Evolutionary conservation across 2,888 invertebrate genomes (phyloP), one percentile per base, ranked within the genome.

Genomic region (Biston stratarius): DNA sequence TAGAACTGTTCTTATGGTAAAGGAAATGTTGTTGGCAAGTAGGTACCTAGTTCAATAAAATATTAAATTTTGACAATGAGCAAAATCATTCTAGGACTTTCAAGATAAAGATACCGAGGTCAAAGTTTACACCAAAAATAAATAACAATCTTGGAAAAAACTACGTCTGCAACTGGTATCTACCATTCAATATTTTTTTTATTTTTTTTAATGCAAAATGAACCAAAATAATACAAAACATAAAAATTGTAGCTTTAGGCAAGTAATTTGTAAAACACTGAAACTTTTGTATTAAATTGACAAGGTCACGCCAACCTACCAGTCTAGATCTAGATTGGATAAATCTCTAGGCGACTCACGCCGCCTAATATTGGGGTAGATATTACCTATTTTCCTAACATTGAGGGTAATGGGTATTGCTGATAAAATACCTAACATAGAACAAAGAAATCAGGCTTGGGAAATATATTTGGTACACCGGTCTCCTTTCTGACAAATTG

Each of bases 271-370:
- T 48, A 11, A 34, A 33, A 34, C 34, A 34, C n/a, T 12, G 8
- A 78, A 80, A 72, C 78, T 68, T n/a, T 77, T 79, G 73, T 76
- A 73, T 77, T 72, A 74, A 72, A 74, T 71, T 74, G 74, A 71
- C 75, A 74, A 78, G 78, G 75, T 71, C 74, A 75, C 74, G 60
- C 72, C 75, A 63, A 69, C 64, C 75, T 74, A 69, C 76, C 80
- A 81, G 82, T 40, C 59, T 80, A 82, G 81, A 73, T 72, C 75
- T 64, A 81, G 85, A 83, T 85, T 81, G 77, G 75, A 77, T 73
- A 67, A 71, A 78, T 77, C 77, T 79, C 63, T 73, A 78, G 77
- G 72, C 78, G 75, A 79, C 80, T 76, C 75, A 76, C 77, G 75
- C 64, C 61, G 59, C 60, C 55, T 67, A 69, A 65, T 72, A 67